phyloP scores from a whole-genome alignment of 2,888 invertebrate species.

The Megamerina dolium region DNA sequence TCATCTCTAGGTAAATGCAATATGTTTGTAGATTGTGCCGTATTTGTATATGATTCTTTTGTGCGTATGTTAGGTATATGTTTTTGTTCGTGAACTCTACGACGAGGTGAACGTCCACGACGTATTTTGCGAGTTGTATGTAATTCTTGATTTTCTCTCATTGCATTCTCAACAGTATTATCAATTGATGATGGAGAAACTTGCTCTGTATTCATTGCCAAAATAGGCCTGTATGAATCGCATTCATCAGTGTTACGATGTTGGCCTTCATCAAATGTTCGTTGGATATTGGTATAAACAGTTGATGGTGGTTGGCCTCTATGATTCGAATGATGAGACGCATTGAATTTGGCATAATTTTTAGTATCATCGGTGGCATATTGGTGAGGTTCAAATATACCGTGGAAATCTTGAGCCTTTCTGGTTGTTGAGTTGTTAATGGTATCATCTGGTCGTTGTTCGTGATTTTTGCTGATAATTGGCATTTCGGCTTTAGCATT shows the following conservation, averaged over 20 bases:
- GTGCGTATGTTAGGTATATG: neutral
- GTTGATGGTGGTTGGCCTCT: no score
- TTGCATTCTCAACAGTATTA: neutral
- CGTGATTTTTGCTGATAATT: constrained; percentile 18
- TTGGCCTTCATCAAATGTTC: neutral
- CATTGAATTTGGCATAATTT: no score
- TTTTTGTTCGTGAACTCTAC: constrained; percentile 20
- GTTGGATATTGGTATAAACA: neutral
- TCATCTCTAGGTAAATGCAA: constrained; percentile 30
- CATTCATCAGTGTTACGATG: neutral
- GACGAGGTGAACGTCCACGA: constrained; percentile 40
- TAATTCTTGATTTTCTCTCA: neutral
- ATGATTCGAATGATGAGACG: no score
- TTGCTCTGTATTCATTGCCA: neutral
- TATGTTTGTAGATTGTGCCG: constrained; percentile 11
- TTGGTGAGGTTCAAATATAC: constrained; percentile 20
- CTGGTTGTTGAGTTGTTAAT: constrained; percentile 14
- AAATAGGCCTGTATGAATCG: no score
- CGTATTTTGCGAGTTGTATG: constrained; percentile 14
- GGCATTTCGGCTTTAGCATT: constrained; percentile 21
- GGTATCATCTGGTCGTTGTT: constrained; percentile 18
- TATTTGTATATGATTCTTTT: neutral
- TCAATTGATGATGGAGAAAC: neutral
- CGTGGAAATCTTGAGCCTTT: constrained; percentile 6
- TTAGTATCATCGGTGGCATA: constrained; percentile 1